Evolutionary conservation across 2,888 invertebrate genomes (phyloP).

Genomic region (Diadegma fenestrale): DNA sequence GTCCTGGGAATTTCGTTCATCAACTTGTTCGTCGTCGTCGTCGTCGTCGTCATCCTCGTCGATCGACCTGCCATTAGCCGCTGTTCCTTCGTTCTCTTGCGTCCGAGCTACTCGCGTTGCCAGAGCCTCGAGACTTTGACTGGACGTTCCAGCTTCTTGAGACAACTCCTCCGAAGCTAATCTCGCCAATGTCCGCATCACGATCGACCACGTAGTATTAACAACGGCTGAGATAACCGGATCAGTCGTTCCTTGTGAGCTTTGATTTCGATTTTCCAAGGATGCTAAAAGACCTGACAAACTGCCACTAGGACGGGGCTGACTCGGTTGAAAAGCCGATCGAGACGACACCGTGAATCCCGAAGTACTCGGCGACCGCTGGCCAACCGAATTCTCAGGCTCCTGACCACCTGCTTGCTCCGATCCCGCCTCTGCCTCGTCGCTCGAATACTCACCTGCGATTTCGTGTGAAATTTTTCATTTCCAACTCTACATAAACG

Average conservation of each 20-base stretch:
- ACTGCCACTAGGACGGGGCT: slow-evolving; percentile 64
- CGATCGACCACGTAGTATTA: neutral
- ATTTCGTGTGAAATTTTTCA: neutral
- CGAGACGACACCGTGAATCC: slow-evolving; percentile 79
- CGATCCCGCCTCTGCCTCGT: slow-evolving; percentile 72
- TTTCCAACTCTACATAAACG: neutral
- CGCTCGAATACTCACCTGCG: slow-evolving; percentile 74
- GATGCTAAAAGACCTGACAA: neutral
- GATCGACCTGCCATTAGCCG: neutral
- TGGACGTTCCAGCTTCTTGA: neutral
- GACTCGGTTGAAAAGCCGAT: slow-evolving; percentile 82
- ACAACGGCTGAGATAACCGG: neutral
- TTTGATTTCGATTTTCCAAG: neutral
- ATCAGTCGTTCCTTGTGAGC: neutral
- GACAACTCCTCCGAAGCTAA: neutral
- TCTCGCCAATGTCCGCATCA: neutral
- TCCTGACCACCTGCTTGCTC: slow-evolving; percentile 29
- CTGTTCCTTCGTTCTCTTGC: neutral
- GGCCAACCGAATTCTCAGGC: neutral
- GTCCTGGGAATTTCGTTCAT: neutral
- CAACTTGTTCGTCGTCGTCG: neutral
- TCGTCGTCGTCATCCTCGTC: slow-evolving; percentile 1
- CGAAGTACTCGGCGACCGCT: slow-evolving; percentile 63
- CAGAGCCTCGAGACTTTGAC: neutral
- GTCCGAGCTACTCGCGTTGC: neutral